Percentiles rank a stretch among this genome's conserved stretches.
phyloP scores from a whole-genome alignment of 2,797 vertebrate species.

The Limosa lapponica region DNA sequence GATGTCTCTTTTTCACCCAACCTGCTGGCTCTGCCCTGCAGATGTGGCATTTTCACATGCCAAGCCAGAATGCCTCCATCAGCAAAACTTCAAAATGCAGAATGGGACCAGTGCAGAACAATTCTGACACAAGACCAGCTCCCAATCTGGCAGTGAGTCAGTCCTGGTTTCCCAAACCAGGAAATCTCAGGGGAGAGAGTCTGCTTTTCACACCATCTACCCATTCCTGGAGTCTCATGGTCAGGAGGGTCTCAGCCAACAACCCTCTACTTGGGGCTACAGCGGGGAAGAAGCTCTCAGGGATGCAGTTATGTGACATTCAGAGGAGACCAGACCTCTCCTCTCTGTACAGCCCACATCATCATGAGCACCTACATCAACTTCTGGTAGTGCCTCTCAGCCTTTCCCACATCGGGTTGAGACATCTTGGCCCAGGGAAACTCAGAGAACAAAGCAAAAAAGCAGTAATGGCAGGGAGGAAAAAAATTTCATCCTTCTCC shows the following conservation, averaged over 20 bases:
- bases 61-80: not conserved
- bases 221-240: not conserved
- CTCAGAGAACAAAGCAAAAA: not conserved
- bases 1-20: not conserved
- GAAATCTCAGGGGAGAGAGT: not conserved
- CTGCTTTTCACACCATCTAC: not conserved
- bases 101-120: not conserved
- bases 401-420: not conserved
- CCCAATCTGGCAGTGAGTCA: not conserved
- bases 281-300: not conserved
- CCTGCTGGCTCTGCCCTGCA: not conserved
- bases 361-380: not conserved
- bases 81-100: not conserved
- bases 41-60: fast-evolving
- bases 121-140: fast-evolving
- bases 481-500: not conserved
- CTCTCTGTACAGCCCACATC: not conserved
- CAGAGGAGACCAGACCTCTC: not conserved
- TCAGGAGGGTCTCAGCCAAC: not conserved
- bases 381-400: not conserved
- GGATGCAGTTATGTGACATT: not conserved
- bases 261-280: not conserved
- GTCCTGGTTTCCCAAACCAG: not conserved
- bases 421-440: not conserved
- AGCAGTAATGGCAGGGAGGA: not conserved